phyloP scores from a whole-genome alignment of 2,888 invertebrate genomes.

The Brachynemurus nebulosus region DNA sequence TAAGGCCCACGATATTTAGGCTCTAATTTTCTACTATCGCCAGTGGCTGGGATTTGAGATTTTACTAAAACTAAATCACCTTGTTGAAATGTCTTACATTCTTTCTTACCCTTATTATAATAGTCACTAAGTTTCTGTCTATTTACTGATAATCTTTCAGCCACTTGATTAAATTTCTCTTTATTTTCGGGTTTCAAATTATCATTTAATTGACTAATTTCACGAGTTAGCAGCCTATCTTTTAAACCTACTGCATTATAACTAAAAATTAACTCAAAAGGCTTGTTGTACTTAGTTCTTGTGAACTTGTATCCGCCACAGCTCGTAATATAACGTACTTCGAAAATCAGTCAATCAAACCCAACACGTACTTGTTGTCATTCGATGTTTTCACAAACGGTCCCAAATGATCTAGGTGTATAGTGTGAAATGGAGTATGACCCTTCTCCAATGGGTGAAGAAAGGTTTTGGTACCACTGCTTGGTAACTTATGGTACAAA shows the following conservation, averaged over 20 bases:
- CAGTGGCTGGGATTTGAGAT: conserved; percentile 12
- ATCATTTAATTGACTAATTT: too few species aligned
- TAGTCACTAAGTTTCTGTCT: not conserved
- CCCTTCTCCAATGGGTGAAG: conserved; percentile 15
- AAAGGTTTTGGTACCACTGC: too few species aligned
- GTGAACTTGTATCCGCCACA: too few species aligned
- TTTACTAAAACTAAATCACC: conserved; percentile 13
- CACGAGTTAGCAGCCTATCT: too few species aligned
- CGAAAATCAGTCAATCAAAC: not conserved
- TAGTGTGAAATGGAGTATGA: conserved; percentile 11
- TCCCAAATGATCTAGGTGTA: too few species aligned
- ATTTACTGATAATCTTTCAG: not conserved
- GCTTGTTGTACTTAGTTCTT: not conserved
- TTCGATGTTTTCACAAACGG: not conserved
- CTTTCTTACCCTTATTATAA: not conserved
- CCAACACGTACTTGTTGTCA: not conserved
- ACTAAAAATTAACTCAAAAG: too few species aligned
- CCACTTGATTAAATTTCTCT: too few species aligned
- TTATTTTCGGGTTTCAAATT: too few species aligned
- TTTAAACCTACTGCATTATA: too few species aligned
- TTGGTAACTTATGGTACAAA: too few species aligned
- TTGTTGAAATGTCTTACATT: not conserved
- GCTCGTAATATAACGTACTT: too few species aligned
- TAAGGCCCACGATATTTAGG: conserved; percentile 19
- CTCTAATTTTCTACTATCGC: conserved; percentile 17